phyloP scores from a whole-genome alignment of 2,797 vertebrate species.

The Scleropages formosus region DNA sequence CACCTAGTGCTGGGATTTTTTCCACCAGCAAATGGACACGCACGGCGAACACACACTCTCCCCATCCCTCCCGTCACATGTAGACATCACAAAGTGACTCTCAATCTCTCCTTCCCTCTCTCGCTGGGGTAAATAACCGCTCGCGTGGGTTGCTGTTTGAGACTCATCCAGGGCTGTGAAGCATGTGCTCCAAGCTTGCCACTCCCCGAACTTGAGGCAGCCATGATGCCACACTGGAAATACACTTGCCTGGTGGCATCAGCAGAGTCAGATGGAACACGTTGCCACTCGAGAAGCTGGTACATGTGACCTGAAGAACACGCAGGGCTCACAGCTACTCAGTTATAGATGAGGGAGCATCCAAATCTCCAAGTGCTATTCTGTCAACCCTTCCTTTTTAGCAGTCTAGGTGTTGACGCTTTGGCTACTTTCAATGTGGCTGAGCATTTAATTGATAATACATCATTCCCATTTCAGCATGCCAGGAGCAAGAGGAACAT shows the following conservation, averaged over 20 bases:
- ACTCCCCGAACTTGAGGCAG: background rate
- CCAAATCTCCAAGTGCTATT: background rate
- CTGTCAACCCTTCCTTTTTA: background rate
- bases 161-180: constrained; percentile 48
- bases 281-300: no score
- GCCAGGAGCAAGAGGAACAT: background rate
- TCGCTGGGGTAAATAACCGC: constrained; percentile 62
- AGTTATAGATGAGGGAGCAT: no score
- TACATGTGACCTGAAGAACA: no score
- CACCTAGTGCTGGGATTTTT: constrained; percentile 63
- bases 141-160: constrained; percentile 55
- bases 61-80: no score
- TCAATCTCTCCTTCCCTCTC: no score
- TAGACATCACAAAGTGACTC: no score
- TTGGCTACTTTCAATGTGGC: background rate
- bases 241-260: background rate
- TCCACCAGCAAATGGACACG: constrained; percentile 44
- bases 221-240: background rate
- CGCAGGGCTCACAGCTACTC: background rate
- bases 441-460: background rate
- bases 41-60: constrained; percentile 56
- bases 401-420: no score
- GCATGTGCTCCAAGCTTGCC: constrained; percentile 38
- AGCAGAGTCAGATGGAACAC: no score
- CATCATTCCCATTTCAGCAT: background rate